Base-by-base conservation (phyloP, 2,797 vertebrate species). In the Pipistrellus pipistrellus region DNA sequence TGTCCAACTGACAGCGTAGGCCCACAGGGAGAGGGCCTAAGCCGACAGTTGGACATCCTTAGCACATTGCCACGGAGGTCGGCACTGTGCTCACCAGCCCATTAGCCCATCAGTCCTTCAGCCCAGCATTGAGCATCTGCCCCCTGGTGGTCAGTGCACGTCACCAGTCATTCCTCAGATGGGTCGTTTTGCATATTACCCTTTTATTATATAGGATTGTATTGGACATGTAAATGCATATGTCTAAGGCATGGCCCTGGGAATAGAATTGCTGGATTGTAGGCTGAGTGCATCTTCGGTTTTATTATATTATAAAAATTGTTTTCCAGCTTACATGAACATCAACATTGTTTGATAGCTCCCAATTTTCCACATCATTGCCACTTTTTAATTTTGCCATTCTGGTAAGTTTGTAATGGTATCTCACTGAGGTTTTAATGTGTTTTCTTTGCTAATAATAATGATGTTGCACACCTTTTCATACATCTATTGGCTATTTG, bases 391-490 rank as follows among this genome's bases (percentile, higher is more conserved):
- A 44, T 66, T 88, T 85, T 53, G 15, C 35, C 75, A 64, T 64
- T 76, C 66, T 93, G 27, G 23, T 68, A 35, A 78, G 32, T 51
- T 84, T 51, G 12, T 80, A 76, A 64, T 17, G 12, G 27, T 76
- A 53, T 46, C 21, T 85, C 9, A 12, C 38, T 69, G 66, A 76
- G n/a, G 21, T 85, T 57, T 88, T 57, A 80, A 75, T 41, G 15
- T 86, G 20, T 68, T 87, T 94, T 83, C 32, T 25, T 72, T 84
- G 17, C 81, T 57, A 48, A 87, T 38, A 41, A 85, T 57, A 51
- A 20, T 32, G 73, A 76, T 51, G 18, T 12, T n/a, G 30, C 17
- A 75, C 13, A 75, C 44, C 46, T 66, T 75, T 51, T 48, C 23
- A 62, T 38, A 41, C 13, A 44, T 51, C 48, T 73, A 82, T 53